These are phyloP conservation scores for Gnathonemus echidnorhynchus DNA, from an alignment of 2,113 vertebrate genomes.

Conservation along the genomic window DNA sequence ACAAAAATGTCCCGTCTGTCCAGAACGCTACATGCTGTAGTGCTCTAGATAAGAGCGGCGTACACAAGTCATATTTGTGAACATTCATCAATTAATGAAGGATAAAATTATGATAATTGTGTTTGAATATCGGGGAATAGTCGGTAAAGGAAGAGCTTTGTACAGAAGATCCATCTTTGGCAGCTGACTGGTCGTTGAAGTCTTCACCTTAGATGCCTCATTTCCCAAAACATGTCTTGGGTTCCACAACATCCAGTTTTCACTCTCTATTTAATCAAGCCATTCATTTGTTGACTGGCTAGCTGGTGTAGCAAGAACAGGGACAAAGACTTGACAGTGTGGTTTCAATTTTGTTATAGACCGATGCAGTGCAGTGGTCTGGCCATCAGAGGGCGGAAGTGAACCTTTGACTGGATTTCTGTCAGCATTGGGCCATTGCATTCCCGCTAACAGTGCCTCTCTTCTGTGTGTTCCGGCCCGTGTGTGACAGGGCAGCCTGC, in stretches of 20 bases:
- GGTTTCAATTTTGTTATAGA: conserved; percentile 39
- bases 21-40: background rate
- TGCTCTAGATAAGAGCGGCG: background rate
- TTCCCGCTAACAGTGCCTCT: background rate
- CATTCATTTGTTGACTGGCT: conserved; percentile 37
- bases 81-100: background rate
- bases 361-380: conserved; percentile 28
- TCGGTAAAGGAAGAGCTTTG: background rate
- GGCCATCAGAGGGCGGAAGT: conserved; percentile 60
- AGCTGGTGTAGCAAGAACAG: conserved; percentile 28
- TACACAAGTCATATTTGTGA: background rate
- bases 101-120: background rate
- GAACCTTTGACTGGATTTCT: conserved; percentile 28
- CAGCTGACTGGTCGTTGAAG: conserved; percentile 8
- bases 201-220: conserved; percentile 36
- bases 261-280: conserved; percentile 35
- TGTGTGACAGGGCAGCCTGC: background rate
- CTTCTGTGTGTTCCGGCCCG: background rate
- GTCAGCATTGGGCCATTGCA: background rate
- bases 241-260: conserved; percentile 20
- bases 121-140: too few species aligned
- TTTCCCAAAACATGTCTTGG: background rate
- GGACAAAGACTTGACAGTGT: conserved; percentile 48
- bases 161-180: background rate
- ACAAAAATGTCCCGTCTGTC: background rate